Percentiles rank a stretch among this genome's conserved stretches.
phyloP scores from a whole-genome alignment of 2,113 vertebrate genomes.

The Corythaeola cristata region DNA sequence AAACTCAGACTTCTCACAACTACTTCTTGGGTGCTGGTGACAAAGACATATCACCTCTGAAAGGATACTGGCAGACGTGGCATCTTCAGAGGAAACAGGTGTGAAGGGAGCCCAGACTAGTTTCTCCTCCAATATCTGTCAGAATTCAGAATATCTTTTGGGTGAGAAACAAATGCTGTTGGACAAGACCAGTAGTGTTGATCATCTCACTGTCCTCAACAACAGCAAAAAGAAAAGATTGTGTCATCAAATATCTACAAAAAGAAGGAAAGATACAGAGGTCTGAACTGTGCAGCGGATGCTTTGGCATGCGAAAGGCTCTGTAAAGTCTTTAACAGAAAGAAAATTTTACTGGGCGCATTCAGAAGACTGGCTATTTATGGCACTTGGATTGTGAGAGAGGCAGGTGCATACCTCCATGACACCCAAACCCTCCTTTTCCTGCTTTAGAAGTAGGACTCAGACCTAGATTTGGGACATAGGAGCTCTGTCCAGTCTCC shows the following conservation, averaged over 20 bases:
- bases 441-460: not conserved
- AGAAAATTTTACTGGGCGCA: not conserved
- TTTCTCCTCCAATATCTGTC: not conserved
- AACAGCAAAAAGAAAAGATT: not conserved
- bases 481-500: not conserved
- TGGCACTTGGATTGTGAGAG: not conserved
- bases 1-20: not conserved
- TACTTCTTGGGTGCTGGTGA: not conserved
- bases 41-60: not conserved
- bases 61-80: accelerated
- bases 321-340: accelerated
- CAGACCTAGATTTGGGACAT: too few relatives aligned
- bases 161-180: not conserved
- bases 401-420: not conserved
- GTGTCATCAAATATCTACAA: not conserved
- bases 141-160: not conserved
- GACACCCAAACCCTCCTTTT: accelerated
- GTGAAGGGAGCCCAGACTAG: not conserved
- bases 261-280: not conserved
- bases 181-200: not conserved
- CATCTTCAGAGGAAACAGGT: not conserved
- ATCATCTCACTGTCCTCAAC: not conserved
- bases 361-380: not conserved
- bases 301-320: not conserved
- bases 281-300: not conserved